phyloP scores from a whole-genome alignment of 2,113 vertebrate species.

The human (Homo sapiens) region GRCh38 chr11:120397501-120398000 shows the following conservation, averaged over 20 bases:
- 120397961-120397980: not conserved
- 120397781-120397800: conserved; percentile 6
- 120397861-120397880: not conserved
- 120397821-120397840: not conserved
- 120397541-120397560: conserved; percentile 11
- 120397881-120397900: not conserved
- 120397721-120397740: not conserved
- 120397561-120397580: conserved; percentile 15
- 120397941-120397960: not conserved
- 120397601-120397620: conserved; percentile 22
- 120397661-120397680: conserved; percentile 12
- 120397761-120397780: conserved; percentile 19
- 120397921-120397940: not conserved
- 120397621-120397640: conserved; percentile 19
- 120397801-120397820: conserved; percentile 7
- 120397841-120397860: not conserved
- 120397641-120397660: not conserved
- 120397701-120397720: not conserved
- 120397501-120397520: conserved; percentile 37
- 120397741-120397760: not conserved
- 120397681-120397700: not conserved
- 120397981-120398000: conserved; percentile 3
- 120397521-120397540: conserved; percentile 30
- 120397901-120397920: not conserved
- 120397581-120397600: not conserved